Percentiles rank a stretch among this genome's conserved stretches.
phyloP scores from a whole-genome alignment of 2,888 invertebrate species.

The Ligdia adustata region DNA sequence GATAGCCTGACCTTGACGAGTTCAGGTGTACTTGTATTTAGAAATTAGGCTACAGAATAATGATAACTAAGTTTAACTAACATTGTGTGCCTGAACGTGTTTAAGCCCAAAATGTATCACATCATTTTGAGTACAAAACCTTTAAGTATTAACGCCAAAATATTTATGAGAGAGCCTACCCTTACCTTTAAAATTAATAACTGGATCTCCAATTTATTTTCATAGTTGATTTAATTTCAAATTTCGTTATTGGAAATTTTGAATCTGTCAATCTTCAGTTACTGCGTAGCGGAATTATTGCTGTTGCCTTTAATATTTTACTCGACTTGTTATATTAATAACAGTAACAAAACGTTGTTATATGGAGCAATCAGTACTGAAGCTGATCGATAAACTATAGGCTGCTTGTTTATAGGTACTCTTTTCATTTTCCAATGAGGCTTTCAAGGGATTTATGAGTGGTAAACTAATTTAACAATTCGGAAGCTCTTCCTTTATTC shows the following conservation, averaged over 20 bases:
- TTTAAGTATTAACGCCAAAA: conserved; percentile 9
- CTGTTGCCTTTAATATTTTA: conserved; percentile 15
- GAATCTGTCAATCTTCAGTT: conserved; percentile 28
- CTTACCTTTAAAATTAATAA: conserved; percentile 31
- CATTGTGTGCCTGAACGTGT: no score
- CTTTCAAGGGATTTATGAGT: no score
- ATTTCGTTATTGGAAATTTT: conserved; percentile 31
- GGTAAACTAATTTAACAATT: no score
- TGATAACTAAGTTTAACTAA: no score
- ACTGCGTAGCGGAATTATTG: conserved; percentile 16
- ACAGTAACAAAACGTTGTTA: conserved; percentile 4
- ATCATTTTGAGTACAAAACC: conserved; percentile 3
- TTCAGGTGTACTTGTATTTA: no score
- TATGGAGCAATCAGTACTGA: conserved; percentile 1
- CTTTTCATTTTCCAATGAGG: no score
- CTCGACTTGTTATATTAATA: conserved; percentile 7
- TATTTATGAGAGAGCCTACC: conserved; percentile 9
- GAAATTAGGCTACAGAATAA: no score
- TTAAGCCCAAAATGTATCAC: background rate
- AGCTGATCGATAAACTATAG: background rate
- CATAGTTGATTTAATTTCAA: conserved; percentile 28
- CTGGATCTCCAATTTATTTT: conserved; percentile 32
- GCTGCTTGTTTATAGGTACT: no score
- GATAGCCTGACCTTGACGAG: no score
- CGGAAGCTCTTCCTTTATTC: no score